phyloP scores from a whole-genome alignment of 2,888 invertebrate species.

The Mellilla xanthometata region DNA sequence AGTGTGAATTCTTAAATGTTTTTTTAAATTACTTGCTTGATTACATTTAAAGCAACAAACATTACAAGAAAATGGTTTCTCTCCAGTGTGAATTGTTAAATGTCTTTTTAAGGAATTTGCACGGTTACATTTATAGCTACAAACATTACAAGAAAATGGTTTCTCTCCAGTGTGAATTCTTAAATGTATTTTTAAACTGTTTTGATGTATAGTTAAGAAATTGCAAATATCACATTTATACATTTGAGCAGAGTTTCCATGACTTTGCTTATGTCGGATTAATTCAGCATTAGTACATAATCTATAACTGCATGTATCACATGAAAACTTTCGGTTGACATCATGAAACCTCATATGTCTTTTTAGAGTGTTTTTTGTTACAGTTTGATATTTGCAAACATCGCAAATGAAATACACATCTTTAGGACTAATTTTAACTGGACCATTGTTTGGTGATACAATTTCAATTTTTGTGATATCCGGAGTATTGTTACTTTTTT shows the following conservation, averaged over 20 bases:
- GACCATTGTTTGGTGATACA: too few relatives aligned
- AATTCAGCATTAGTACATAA: neutral
- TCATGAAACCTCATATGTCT: conserved; percentile 1
- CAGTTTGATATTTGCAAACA: too few relatives aligned
- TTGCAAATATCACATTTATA: neutral
- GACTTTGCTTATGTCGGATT: too few relatives aligned
- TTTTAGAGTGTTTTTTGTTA: neutral
- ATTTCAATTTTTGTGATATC: too few relatives aligned
- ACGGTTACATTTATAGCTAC: neutral
- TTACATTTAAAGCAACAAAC: conserved; percentile 2
- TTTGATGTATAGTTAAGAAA: neutral
- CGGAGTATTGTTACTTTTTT: too few relatives aligned
- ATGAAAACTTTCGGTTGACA: neutral
- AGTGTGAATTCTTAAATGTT: neutral
- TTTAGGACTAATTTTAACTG: too few relatives aligned
- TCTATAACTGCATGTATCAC: too few relatives aligned
- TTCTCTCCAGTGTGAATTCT: conserved; percentile 3
- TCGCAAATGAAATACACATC: too few relatives aligned
- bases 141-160: neutral
- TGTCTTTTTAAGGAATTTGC: conserved; percentile 4
- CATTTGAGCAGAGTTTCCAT: too few relatives aligned
- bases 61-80: conserved; percentile 4
- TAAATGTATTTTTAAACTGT: conserved; percentile 3
- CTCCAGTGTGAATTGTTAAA: neutral
- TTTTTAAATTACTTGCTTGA: neutral